A percentile compares a stretch with the other conserved stretches of the same genome.
Conservation (phyloP, 2,113 vertebrate genomes). For the Rhinolophus sinicus region DNA sequence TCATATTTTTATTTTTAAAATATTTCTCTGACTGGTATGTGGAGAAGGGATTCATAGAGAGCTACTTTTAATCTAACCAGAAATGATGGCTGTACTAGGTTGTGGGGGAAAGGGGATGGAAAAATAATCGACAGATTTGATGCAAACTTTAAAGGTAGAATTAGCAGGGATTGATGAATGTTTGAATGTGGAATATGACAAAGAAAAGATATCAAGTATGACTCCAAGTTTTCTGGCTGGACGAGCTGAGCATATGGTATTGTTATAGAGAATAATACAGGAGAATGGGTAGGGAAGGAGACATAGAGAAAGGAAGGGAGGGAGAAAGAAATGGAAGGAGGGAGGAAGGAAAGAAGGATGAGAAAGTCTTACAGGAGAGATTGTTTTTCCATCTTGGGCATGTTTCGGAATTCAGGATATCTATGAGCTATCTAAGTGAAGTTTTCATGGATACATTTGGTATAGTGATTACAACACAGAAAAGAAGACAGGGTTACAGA, state of each 20-base stretch:
- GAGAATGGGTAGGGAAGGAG: not conserved
- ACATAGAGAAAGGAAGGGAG: not conserved
- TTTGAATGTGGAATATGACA: not conserved
- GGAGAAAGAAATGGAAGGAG: not conserved
- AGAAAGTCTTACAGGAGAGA: not conserved
- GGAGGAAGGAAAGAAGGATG: no score
- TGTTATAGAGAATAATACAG: not conserved
- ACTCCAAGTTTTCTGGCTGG: not conserved
- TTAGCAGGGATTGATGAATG: not conserved
- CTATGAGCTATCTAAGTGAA: not conserved
- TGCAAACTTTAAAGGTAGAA: not conserved
- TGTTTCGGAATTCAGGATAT: not conserved
- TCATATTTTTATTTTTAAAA: not conserved
- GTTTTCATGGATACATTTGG: not conserved
- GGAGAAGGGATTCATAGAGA: not conserved
- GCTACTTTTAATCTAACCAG: not conserved
- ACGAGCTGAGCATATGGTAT: not conserved
- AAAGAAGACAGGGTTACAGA: not conserved
- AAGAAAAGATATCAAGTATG: not conserved
- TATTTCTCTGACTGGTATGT: not conserved
- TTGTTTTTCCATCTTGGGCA: not conserved
- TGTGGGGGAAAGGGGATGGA: not conserved
- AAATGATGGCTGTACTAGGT: not conserved
- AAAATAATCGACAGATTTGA: not conserved
- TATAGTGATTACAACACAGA: not conserved